phyloP scores from a whole-genome alignment of 2,113 vertebrate genomes.

The Nansenia antarctica region DNA sequence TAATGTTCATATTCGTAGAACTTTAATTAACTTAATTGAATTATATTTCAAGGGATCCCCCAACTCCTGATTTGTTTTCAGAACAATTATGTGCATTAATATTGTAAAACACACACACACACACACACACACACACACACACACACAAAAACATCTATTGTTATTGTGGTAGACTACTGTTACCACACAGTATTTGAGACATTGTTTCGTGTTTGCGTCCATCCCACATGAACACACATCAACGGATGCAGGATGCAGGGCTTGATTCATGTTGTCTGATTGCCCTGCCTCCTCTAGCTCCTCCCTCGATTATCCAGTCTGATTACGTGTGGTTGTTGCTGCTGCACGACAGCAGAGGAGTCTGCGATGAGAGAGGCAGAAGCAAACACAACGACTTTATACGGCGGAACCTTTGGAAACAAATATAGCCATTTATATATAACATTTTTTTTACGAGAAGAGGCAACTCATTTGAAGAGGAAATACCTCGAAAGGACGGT shows the following conservation, averaged over 20 bases:
- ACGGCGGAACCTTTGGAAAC: background rate
- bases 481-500: background rate
- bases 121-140: background rate
- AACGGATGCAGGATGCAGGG: background rate
- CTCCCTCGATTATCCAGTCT: constrained; percentile 65
- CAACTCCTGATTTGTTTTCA: too few species aligned
- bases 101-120: background rate
- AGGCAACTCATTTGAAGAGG: background rate
- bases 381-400: background rate
- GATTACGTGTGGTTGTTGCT: constrained; percentile 51
- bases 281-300: constrained; percentile 47
- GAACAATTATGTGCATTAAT: too few species aligned
- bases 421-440: background rate
- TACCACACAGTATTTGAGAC: background rate
- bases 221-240: background rate
- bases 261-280: constrained; percentile 45
- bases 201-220: too few species aligned
- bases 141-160: background rate
- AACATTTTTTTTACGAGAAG: background rate
- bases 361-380: constrained; percentile 7
- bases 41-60: too few species aligned
- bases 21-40: too few species aligned
- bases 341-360: constrained; percentile 4
- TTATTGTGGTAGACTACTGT: background rate
- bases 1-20: too few species aligned